Conservation (phyloP, 2,113 vertebrate genomes). For the Dissostichus mawsoni region DNA sequence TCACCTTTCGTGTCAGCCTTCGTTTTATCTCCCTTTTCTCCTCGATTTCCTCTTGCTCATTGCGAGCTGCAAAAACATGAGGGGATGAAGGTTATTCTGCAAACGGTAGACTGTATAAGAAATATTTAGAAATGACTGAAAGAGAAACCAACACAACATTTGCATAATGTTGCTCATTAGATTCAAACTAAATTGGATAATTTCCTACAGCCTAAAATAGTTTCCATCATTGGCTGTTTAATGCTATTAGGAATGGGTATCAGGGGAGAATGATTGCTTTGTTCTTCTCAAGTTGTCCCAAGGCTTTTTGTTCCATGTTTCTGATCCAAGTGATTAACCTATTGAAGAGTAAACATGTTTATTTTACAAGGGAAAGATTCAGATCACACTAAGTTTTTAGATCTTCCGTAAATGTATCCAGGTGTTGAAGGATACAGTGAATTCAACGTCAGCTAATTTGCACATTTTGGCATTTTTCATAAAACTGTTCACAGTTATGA, state of each 20-base stretch:
- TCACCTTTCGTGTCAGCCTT: slow-evolving; percentile 95
- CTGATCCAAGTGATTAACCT: slow-evolving; percentile 38
- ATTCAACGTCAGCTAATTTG: no score
- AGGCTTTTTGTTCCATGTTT: slow-evolving; percentile 37
- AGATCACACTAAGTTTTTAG: not conserved
- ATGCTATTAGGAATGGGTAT: slow-evolving; percentile 44
- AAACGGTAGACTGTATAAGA: slow-evolving; percentile 7
- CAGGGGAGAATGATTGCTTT: slow-evolving; percentile 45
- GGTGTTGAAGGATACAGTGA: not conserved
- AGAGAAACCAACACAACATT: slow-evolving; percentile 40
- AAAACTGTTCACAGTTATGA: not conserved
- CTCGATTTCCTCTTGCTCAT: slow-evolving; percentile 98
- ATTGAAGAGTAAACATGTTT: slow-evolving; percentile 32
- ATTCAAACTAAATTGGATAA: slow-evolving; percentile 42
- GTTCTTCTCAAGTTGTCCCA: slow-evolving; percentile 50
- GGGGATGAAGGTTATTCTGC: slow-evolving; percentile 12
- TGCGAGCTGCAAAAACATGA: slow-evolving; percentile 89
- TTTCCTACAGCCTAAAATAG: slow-evolving; percentile 51
- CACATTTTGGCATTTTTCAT: not conserved
- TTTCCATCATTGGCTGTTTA: slow-evolving; percentile 57
- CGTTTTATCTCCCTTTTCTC: slow-evolving; percentile 98
- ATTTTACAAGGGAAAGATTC: slow-evolving; percentile 7
- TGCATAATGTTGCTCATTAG: slow-evolving; percentile 63
- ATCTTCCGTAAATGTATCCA: slow-evolving; percentile 8
- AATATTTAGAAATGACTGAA: slow-evolving; percentile 20